Evolutionary conservation across 2,888 invertebrate species (phyloP), one percentile per base, ranked within the genome.

Genomic region (Nomada fucata): DNA sequence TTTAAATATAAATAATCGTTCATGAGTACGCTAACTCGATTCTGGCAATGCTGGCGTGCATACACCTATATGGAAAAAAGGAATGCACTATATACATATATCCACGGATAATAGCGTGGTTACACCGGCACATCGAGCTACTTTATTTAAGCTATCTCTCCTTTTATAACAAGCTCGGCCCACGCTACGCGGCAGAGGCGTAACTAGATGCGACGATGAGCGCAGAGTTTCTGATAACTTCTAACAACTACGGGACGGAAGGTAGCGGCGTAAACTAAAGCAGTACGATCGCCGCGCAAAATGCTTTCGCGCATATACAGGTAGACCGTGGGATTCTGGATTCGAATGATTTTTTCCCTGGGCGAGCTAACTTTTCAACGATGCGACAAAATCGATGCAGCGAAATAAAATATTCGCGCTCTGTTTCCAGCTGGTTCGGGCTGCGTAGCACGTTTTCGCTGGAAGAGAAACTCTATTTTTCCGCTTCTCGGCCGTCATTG

Each of bases 171-270:
- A 70, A 76, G 36, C 36, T 36, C 7, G 36, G 36, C 36, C 36
- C 36, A 36, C 36, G 42, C 53, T 64, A 36, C 44, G 47, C n/a
- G 57, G 18, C 60, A 29, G 18, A 61, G 70, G 1, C 4, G 60
- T 79, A 82, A 78, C 71, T 3, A 50, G 47, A 50, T 50, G 50
- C 18, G 42, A 57, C 72, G 83, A 83, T 83, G 75, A 83, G 77
- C 69, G 18, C 20, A 20, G 53, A 63, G 74, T 65, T 76, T 50
- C 78, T 65, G 82, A 83, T 83, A 82, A 83, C 63, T 71, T 81
- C n/a, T 9, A 64, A 74, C 64, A 61, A 71, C 67, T 70, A 67
- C 76, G 57, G 67, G 20, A 53, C 52, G 57, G 57, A 3, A 73
- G 52, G 50, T 60, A 60, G 44, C 23, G 36, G 26, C 57, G 53